phyloP scores from a whole-genome alignment of 2,797 vertebrate genomes.

The Coranthus polyacanthus region DNA sequence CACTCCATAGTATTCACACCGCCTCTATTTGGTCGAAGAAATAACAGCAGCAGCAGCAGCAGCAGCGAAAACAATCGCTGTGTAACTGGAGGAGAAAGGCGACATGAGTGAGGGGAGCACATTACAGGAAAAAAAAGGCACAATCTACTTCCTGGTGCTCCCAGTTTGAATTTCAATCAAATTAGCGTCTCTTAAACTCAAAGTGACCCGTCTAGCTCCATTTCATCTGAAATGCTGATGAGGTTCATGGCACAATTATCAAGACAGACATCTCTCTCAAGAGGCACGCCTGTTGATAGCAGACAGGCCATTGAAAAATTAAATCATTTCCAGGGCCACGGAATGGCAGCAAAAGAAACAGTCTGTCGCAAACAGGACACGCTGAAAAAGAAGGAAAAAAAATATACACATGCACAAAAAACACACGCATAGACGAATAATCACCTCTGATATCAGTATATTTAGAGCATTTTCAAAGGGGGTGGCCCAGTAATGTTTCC shows the following conservation, averaged over 20 bases:
- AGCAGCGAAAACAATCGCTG: slow-evolving; percentile 59
- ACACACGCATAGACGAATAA: slow-evolving; percentile 37
- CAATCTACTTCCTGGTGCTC: slow-evolving; percentile 82
- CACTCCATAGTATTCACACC: slow-evolving; percentile 20
- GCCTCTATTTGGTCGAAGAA: slow-evolving; percentile 58
- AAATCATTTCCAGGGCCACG: slow-evolving; percentile 77
- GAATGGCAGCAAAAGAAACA: slow-evolving; percentile 74
- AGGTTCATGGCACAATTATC: slow-evolving; percentile 86
- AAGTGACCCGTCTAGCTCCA: slow-evolving; percentile 84
- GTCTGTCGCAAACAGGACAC: slow-evolving; percentile 50
- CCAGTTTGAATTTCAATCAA: slow-evolving; percentile 86
- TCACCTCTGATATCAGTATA: slow-evolving; percentile 55
- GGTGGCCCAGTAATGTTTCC: slow-evolving; percentile 70
- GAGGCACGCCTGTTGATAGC: slow-evolving; percentile 80
- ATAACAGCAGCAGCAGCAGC: slow-evolving; percentile 34
- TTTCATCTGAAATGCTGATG: slow-evolving; percentile 86
- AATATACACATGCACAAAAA: slow-evolving; percentile 23
- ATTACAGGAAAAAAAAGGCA: slow-evolving; percentile 73
- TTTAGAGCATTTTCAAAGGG: slow-evolving; percentile 55
- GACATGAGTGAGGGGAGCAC: slow-evolving; percentile 75
- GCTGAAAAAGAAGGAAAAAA: neutral
- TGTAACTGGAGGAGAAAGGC: slow-evolving; percentile 71
- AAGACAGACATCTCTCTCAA: slow-evolving; percentile 82
- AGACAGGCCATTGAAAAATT: slow-evolving; percentile 80
- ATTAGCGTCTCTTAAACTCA: slow-evolving; percentile 85